A percentile compares a stretch with the other conserved stretches of the same genome.
phyloP scores from a whole-genome alignment of 2,113 vertebrate genomes.

The Neofelis nebulosa region DNA sequence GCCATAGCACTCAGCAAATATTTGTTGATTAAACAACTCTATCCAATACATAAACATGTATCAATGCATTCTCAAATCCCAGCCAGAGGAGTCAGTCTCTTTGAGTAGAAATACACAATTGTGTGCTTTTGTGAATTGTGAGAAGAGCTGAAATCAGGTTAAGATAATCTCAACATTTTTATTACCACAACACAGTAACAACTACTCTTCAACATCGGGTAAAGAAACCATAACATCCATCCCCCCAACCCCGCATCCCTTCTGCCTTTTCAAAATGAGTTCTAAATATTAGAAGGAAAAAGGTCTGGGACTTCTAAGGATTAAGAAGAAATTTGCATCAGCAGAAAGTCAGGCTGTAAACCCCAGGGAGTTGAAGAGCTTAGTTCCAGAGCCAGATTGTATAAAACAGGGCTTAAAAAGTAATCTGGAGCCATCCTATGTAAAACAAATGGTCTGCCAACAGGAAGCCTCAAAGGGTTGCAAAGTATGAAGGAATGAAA shows the following conservation, averaged over 20 bases:
- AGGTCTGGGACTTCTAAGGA: background rate
- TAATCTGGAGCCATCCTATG: conserved; percentile 37
- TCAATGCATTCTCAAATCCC: background rate
- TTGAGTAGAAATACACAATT: background rate
- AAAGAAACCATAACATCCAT: background rate
- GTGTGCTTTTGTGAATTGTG: background rate
- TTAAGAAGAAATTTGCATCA: conserved; percentile 58
- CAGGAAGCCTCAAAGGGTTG: conserved; percentile 25
- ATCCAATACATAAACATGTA: background rate
- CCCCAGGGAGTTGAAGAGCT: background rate
- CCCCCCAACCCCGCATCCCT: background rate
- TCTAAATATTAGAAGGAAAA: conserved; percentile 24
- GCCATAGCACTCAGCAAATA: background rate
- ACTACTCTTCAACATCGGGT: background rate
- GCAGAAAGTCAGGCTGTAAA: conserved; percentile 12
- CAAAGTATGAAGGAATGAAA: conserved; percentile 30
- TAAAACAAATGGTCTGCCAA: conserved; percentile 25
- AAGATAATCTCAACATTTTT: background rate
- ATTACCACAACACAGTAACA: background rate
- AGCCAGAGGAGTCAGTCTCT: background rate
- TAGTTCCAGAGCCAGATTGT: conserved; percentile 53
- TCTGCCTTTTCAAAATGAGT: background rate
- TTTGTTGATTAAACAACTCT: background rate
- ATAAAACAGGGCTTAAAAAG: conserved; percentile 34
- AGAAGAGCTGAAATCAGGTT: background rate